A percentile compares a stretch with the other conserved stretches of the same genome.
Conservation (phyloP, 1,140 invertebrate genomes). For the Drosophila miranda region DNA sequence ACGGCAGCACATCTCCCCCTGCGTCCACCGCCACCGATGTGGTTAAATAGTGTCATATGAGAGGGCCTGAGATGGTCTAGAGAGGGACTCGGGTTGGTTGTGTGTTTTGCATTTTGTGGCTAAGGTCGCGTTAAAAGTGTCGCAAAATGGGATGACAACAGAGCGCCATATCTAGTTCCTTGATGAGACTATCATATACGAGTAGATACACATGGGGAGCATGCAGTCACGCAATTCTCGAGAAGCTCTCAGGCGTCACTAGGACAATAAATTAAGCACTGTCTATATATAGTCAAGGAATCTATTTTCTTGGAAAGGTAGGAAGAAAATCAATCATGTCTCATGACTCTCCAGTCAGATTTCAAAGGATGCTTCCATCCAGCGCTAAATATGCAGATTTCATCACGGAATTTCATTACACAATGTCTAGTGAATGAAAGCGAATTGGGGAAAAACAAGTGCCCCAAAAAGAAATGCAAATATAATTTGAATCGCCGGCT, state of each 20-base stretch:
- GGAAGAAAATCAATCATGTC: not conserved
- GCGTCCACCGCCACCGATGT: constrained; percentile 15
- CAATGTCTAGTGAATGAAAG: constrained; percentile 7
- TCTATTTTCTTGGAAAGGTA: not conserved
- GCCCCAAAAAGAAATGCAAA: constrained; percentile 22
- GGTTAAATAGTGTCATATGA: constrained; percentile 46
- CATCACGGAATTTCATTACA: constrained; percentile 1
- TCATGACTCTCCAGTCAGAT: too few species aligned
- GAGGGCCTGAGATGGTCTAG: not conserved
- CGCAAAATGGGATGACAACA: constrained; percentile 41
- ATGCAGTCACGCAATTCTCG: constrained; percentile 14
- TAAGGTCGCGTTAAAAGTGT: constrained; percentile 62
- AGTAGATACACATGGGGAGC: not conserved
- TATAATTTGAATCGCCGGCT: constrained; percentile 17
- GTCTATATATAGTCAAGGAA: constrained; percentile 42
- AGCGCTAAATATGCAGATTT: too few species aligned
- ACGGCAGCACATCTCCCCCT: too few species aligned
- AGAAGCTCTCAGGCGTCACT: constrained; percentile 27
- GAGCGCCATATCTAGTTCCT: constrained; percentile 3
- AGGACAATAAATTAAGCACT: constrained; percentile 28
- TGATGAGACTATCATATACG: not conserved
- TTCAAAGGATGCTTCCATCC: too few species aligned
- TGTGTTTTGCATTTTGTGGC: constrained; percentile 32
- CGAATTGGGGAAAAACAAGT: constrained; percentile 16
- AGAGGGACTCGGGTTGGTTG: constrained; percentile 3